Percentiles rank a stretch among this genome's conserved stretches.
These are phyloP conservation scores for Ceratina calcarata DNA, from an alignment of 1,140 invertebrate species.

Conservation along the genomic window DNA sequence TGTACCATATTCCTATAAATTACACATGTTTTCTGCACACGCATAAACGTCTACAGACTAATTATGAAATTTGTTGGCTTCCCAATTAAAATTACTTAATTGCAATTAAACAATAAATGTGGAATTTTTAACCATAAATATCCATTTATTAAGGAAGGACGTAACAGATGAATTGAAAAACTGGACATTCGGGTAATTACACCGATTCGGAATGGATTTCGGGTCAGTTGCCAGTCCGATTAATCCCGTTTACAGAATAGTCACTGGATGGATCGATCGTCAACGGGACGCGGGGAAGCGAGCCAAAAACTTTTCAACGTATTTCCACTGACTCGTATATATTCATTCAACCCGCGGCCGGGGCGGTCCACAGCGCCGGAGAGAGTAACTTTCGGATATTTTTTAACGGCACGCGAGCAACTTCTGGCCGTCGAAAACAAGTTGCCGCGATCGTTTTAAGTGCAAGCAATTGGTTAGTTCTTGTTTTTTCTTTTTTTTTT, in stretches of 20 bases:
- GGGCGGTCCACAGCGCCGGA: neutral
- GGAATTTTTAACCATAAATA: no score
- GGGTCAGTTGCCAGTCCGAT: constrained; percentile 1
- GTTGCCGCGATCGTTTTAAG: constrained; percentile 31
- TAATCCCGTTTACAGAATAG: constrained; percentile 21
- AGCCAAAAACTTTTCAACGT: constrained; percentile 18
- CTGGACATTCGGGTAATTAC: constrained; percentile 7
- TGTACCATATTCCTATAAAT: no score
- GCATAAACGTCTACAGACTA: no score
- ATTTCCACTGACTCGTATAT: constrained; percentile 14
- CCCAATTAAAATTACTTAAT: no score
- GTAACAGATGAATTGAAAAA: no score
- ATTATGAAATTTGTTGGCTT: no score
- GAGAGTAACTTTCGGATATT: constrained; percentile 33
- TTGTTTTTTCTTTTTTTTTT: neutral
- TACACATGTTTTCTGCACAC: no score
- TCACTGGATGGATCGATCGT: constrained; percentile 19
- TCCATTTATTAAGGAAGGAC: no score
- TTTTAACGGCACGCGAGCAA: constrained; percentile 28
- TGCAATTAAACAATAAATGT: no score
- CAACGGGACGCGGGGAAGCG: neutral
- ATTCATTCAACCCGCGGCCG: constrained; percentile 10
- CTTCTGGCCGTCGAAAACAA: constrained; percentile 17
- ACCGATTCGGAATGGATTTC: neutral
- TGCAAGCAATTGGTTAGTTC: constrained; percentile 20